A percentile compares a stretch with the other conserved stretches of the same genome.
These are phyloP conservation scores for Typhlomys cinereus DNA, from an alignment of 2,113 vertebrate species.

Conservation along the genomic window DNA sequence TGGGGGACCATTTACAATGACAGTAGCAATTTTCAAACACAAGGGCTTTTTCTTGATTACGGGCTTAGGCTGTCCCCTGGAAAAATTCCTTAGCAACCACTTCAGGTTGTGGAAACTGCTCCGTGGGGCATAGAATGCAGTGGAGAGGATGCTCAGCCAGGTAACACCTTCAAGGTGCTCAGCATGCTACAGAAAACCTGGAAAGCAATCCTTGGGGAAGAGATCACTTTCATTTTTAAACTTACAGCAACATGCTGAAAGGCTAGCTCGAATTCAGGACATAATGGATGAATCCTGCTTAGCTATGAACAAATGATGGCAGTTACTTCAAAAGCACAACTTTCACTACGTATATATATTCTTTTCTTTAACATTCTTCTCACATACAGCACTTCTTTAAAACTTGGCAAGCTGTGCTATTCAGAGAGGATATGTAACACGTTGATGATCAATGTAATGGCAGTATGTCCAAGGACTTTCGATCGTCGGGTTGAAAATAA, in stretches of 20 bases:
- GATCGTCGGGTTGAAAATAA: background rate
- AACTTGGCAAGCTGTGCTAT: background rate
- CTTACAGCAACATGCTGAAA: background rate
- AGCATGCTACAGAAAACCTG: background rate
- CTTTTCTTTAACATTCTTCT: background rate
- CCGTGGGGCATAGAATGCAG: background rate
- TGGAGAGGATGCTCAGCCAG: background rate
- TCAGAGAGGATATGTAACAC: background rate
- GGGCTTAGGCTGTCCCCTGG: background rate
- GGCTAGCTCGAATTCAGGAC: background rate
- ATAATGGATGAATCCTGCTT: no score
- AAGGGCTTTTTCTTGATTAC: background rate
- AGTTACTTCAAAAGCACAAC: background rate
- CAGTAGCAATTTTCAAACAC: background rate
- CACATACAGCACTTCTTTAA: background rate
- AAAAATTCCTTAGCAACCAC: background rate
- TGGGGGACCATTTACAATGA: background rate
- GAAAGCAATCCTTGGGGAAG: background rate
- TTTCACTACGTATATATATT: background rate
- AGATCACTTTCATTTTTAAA: background rate
- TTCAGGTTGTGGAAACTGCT: background rate
- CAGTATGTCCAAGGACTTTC: constrained; percentile 5
- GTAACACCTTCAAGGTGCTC: background rate
- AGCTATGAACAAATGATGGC: background rate
- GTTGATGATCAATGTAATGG: background rate